Percentiles rank a stretch among this genome's conserved stretches.
These are phyloP conservation scores for Paramormyrops hopkinsi DNA, from an alignment of 2,797 vertebrate species.

Conservation along the genomic window DNA sequence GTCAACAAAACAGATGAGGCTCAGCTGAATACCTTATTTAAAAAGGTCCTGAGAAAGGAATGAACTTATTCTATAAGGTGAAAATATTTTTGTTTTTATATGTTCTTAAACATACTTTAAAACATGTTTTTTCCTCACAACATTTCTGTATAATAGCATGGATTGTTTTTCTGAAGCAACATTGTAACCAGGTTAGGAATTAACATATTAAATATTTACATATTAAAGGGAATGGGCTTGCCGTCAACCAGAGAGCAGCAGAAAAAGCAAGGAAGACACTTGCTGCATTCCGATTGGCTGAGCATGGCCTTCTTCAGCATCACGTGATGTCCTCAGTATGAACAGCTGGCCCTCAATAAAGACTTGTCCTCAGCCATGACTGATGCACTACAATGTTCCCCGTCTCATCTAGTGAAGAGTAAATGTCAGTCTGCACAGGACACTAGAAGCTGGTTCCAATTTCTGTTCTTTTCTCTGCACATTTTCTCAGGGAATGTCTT, in stretches of 20 bases:
- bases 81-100: neutral
- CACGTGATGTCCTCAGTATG: neutral
- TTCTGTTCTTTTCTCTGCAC: neutral
- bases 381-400: neutral
- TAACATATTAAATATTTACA: neutral
- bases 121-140: neutral
- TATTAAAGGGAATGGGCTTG: neutral
- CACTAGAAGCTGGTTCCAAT: neutral
- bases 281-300: neutral
- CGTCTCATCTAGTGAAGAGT: neutral
- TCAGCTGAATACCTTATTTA: neutral
- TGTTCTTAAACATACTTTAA: neutral
- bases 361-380: neutral
- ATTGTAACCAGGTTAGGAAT: neutral
- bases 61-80: neutral
- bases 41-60: neutral
- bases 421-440: neutral
- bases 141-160: neutral
- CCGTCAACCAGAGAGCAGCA: neutral
- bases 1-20: neutral
- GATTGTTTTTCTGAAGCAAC: neutral
- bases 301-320: neutral
- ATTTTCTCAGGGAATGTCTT: neutral
- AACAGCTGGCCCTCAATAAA: neutral
- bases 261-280: neutral